Evolutionary conservation across 1,140 invertebrate genomes (phyloP).

Genomic region (Polypedilum pembai): DNA sequence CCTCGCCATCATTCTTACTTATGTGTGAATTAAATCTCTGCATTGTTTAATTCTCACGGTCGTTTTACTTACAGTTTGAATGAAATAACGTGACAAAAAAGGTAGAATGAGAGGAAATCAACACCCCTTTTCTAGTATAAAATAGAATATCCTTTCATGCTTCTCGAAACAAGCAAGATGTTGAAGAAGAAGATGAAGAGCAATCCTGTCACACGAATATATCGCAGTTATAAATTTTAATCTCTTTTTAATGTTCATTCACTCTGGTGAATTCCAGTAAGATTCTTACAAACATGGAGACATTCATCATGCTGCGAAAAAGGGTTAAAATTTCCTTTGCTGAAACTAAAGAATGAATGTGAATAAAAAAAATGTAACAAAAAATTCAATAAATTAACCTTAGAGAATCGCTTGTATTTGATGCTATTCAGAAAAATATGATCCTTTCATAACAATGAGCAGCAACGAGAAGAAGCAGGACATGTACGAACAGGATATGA

Average conservation of each 20-base stretch:
- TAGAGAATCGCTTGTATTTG: neutral
- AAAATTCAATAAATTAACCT: slow-evolving; percentile 24
- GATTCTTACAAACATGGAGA: neutral
- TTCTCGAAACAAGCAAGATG: neutral
- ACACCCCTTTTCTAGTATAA: neutral
- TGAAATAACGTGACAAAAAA: slow-evolving; percentile 6
- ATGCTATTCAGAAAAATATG: neutral
- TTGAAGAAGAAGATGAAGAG: neutral
- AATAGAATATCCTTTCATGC: slow-evolving; percentile 16
- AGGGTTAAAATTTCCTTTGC: neutral
- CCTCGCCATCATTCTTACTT: neutral
- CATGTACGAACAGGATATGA: slow-evolving; percentile 10
- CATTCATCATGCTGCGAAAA: neutral
- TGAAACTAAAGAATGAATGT: neutral
- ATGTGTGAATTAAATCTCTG: neutral
- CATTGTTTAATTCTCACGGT: slow-evolving; percentile 23
- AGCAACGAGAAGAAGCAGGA: neutral
- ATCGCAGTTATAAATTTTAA: slow-evolving; percentile 27
- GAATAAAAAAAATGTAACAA: neutral
- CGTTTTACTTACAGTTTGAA: neutral
- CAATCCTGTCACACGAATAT: neutral
- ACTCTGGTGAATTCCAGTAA: neutral
- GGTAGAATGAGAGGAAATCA: neutral
- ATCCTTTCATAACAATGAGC: neutral
- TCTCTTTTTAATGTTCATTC: slow-evolving; percentile 20